Base-by-base conservation (phyloP, 1,140 invertebrate genomes). In the Lysiphlebus fabarum region DNA sequence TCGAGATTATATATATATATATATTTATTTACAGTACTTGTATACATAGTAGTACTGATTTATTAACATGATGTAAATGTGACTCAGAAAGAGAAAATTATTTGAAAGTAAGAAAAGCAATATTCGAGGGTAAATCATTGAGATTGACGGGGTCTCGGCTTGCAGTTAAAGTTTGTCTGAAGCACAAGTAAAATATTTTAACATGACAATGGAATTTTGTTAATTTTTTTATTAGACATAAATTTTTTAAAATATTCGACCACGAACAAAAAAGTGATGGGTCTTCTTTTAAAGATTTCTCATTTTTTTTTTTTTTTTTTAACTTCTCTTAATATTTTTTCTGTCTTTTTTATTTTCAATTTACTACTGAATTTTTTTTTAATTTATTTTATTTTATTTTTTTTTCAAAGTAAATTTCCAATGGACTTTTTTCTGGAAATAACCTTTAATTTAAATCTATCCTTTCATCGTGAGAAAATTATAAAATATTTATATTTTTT, bases 211-310 rank as follows among this genome's bases (percentile, higher is more conserved):
- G 66, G 69, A 66, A 65, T 70, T 71, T 75, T 72, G 66, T 76
- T 76, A 76, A 76, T 76, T 76, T 26, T n/a, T 74, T 76, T 76
- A 76, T 75, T 76, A 68, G 56, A 63, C 74, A 76, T 76, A 76
- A 76, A 76, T 76, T 75, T 72, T 72, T 70, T 70, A 74, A 76
- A 76, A 76, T 76, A 76, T 76, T 76, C 70, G 67, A 66, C 63
- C 61, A 55, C 65, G 73, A 75, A 72, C 17, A 26, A 26, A 26
- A 26, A 26, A 26, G 67, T 72, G 67, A 67, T 74, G 73, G 71
- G 73, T 65, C 65, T 43, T 10, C 42, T 58, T 68, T 74, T 72
- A 74, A 69, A 73, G 66, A 70, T 60, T 61, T 43, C 58, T 53
- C 40, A 55, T 53, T 17, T 10, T 48, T 45, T 33, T 44, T 50